Percentiles rank a stretch among this genome's conserved stretches.
Evolutionary conservation across 2,888 invertebrate species (phyloP).

Genomic region (Heliothis peltigera): DNA sequence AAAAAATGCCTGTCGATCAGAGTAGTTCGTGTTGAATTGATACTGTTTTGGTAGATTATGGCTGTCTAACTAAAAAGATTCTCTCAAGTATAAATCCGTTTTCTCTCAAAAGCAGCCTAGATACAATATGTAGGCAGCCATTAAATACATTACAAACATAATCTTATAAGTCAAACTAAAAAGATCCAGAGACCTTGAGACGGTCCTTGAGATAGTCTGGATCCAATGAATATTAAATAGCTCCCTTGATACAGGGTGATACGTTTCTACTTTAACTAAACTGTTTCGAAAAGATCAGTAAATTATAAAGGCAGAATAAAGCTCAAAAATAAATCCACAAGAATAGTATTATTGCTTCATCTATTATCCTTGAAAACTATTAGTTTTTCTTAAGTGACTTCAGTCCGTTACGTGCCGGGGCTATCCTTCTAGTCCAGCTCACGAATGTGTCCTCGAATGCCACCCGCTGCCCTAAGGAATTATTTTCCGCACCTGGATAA

Average conservation of each 20-base stretch:
- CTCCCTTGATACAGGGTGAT: slow-evolving; percentile 41
- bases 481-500: too few species aligned
- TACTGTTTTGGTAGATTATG: not conserved
- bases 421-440: too few species aligned
- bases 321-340: not conserved
- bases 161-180: slow-evolving; percentile 31
- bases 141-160: slow-evolving; percentile 12
- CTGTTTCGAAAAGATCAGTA: slow-evolving; percentile 15
- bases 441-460: too few species aligned
- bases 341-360: not conserved
- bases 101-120: not conserved
- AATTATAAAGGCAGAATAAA: slow-evolving; percentile 1
- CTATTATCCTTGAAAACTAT: too few species aligned
- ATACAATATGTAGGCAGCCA: not conserved
- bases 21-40: too few species aligned
- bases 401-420: too few species aligned
- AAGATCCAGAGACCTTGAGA: slow-evolving; percentile 49
- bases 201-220: slow-evolving; percentile 56
- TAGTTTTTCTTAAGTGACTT: too few species aligned
- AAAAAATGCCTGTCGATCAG: too few species aligned
- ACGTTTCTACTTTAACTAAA: slow-evolving; percentile 40
- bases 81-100: not conserved
- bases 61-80: not conserved
- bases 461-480: too few species aligned
- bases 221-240: slow-evolving; percentile 59